phyloP scores from a whole-genome alignment of 2,888 invertebrate genomes.

The Ennomos quercinarius region DNA sequence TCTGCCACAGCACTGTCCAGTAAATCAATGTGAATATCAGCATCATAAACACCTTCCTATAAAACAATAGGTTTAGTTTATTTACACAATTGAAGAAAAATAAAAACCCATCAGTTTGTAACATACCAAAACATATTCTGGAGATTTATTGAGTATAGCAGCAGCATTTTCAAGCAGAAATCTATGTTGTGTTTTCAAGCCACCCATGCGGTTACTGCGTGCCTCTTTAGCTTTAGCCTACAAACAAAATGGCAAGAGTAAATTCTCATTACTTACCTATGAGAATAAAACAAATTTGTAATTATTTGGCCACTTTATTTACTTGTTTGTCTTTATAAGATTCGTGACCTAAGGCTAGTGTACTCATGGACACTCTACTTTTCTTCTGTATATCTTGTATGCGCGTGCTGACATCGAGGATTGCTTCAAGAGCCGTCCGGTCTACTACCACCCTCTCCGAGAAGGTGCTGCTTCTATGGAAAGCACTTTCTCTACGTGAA shows the following conservation, averaged over 20 bases:
- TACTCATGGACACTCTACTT: constrained; percentile 74
- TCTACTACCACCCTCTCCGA: constrained; percentile 62
- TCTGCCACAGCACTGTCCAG: constrained; percentile 87
- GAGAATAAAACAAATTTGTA: constrained; percentile 54
- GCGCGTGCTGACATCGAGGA: constrained; percentile 72
- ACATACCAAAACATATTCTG: constrained; percentile 84
- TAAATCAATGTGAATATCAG: constrained; percentile 85
- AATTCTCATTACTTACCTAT: constrained; percentile 20
- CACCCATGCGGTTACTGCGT: constrained; percentile 79
- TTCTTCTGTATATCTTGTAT: constrained; percentile 70
- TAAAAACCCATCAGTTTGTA: neutral
- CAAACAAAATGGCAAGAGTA: constrained; percentile 47
- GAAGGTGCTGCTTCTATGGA: constrained; percentile 26
- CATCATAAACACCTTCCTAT: constrained; percentile 89
- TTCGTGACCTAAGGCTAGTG: constrained; percentile 71
- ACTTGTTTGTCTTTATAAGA: constrained; percentile 83
- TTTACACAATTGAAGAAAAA: constrained; percentile 2
- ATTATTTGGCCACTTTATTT: constrained; percentile 44
- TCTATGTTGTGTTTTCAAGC: constrained; percentile 82
- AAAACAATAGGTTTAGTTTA: constrained; percentile 36
- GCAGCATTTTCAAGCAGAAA: constrained; percentile 89
- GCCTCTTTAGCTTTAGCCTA: constrained; percentile 87
- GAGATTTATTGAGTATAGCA: constrained; percentile 80
- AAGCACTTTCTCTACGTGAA: neutral
- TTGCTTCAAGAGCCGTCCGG: constrained; percentile 71